A percentile compares a stretch with the other conserved stretches of the same genome.
phyloP scores from a whole-genome alignment of 64 coral and sea anemone genomes.

The Montipora foliosa region DNA sequence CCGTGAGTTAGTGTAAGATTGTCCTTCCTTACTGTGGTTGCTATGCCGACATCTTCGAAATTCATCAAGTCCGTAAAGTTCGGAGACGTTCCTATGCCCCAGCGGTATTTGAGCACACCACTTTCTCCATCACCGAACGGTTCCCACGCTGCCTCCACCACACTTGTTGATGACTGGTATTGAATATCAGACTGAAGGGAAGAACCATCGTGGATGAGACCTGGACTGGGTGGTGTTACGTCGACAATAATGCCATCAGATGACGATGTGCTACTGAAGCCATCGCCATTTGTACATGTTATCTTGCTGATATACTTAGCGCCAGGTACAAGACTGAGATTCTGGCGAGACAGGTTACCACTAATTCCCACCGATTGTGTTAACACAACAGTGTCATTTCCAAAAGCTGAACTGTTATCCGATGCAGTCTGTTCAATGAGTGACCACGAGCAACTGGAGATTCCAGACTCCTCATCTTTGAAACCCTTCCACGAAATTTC shows the following conservation, averaged over 20 bases:
- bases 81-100: slow-evolving; percentile 84
- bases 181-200: slow-evolving; percentile 52
- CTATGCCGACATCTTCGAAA: slow-evolving; percentile 64
- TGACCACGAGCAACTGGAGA: slow-evolving; percentile 73
- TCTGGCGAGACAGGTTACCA: slow-evolving; percentile 56
- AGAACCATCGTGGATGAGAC: slow-evolving; percentile 63
- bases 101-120: slow-evolving; percentile 80
- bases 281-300: slow-evolving; percentile 83
- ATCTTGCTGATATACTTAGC: slow-evolving; percentile 78
- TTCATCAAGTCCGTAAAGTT: slow-evolving; percentile 71
- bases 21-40: slow-evolving; percentile 43
- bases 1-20: slow-evolving; percentile 28
- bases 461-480: slow-evolving; percentile 71
- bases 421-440: slow-evolving; percentile 78
- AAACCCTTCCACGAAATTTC: slow-evolving; percentile 76
- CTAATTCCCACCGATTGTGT: slow-evolving; percentile 46
- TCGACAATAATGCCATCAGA: slow-evolving; percentile 96
- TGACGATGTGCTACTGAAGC: slow-evolving; percentile 71
- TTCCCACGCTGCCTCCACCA: slow-evolving; percentile 68
- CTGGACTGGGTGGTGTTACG: slow-evolving; percentile 66
- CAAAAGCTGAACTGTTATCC: slow-evolving; percentile 63
- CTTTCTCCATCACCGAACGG: slow-evolving; percentile 84
- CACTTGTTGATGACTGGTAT: slow-evolving; percentile 57
- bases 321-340: slow-evolving; percentile 79
- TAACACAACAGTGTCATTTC: slow-evolving; percentile 81